Percentiles rank a stretch among this genome's conserved stretches.
Conservation (phyloP, 2,888 invertebrate genomes). For the Thysanoteuthis rhombus region DNA sequence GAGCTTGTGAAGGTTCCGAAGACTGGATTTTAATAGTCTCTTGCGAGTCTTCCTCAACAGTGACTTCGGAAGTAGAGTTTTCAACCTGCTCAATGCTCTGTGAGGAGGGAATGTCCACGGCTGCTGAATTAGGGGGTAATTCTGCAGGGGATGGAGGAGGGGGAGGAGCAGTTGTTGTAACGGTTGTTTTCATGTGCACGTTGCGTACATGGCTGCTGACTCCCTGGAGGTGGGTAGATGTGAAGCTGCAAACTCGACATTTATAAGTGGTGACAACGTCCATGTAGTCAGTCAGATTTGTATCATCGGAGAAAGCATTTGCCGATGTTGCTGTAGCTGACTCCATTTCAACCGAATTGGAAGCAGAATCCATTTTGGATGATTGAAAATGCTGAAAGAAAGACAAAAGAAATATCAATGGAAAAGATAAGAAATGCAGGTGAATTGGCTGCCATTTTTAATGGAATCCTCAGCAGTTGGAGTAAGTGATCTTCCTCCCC, state of each 20-base stretch:
- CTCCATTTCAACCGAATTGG: background rate
- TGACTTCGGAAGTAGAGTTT: background rate
- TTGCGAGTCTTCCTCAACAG: background rate
- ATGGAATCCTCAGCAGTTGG: too few relatives aligned
- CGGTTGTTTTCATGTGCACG: conserved; percentile 41
- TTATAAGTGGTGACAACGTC: conserved; percentile 72
- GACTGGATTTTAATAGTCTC: background rate
- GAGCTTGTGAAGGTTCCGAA: background rate
- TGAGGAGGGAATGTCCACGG: background rate
- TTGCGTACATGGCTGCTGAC: conserved; percentile 52
- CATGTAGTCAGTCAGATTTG: conserved; percentile 69
- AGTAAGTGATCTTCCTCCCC: too few relatives aligned
- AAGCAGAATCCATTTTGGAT: background rate
- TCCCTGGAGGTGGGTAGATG: conserved; percentile 56
- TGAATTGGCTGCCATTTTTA: too few relatives aligned
- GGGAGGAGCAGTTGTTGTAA: background rate
- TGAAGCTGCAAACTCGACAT: conserved; percentile 72
- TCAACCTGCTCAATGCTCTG: background rate
- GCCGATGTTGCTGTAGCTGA: conserved; percentile 69
- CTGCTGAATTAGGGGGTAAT: background rate
- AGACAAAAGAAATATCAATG: background rate
- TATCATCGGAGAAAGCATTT: conserved; percentile 37
- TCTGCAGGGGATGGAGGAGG: background rate
- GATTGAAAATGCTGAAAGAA: background rate
- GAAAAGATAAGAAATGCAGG: background rate